Evolutionary conservation across 2,113 vertebrate species (phyloP).

Genomic region (Xyliphius kryptos): DNA sequence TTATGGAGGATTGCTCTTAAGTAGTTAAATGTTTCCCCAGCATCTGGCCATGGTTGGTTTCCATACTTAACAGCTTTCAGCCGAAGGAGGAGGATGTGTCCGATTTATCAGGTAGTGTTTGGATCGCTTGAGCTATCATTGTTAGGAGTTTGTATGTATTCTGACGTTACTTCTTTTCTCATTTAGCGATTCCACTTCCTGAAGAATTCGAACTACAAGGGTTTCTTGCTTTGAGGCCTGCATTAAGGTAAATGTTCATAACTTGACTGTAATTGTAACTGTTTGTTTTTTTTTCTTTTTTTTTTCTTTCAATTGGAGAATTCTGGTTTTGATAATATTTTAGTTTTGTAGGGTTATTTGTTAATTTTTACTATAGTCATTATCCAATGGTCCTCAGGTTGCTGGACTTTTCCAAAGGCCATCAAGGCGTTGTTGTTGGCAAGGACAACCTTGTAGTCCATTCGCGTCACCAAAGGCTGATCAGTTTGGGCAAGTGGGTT

Average conservation of each 20-base stretch:
- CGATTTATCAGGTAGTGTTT: conserved; percentile 70
- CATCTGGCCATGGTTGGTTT: conserved; percentile 95
- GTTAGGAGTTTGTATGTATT: not conserved
- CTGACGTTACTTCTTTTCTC: not conserved
- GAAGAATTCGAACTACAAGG: conserved; percentile 98
- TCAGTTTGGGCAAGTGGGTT: conserved; percentile 88
- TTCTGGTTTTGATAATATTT: too few relatives aligned
- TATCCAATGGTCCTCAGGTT: conserved; percentile 61
- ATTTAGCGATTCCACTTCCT: conserved; percentile 80
- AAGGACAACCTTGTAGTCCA: conserved; percentile 76
- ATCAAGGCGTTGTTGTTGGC: conserved; percentile 87
- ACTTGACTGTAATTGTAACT: not conserved
- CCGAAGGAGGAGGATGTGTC: conserved; percentile 84
- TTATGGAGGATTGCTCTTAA: conserved; percentile 4
- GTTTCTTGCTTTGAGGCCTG: conserved; percentile 90
- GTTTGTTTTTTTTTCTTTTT: too few relatives aligned
- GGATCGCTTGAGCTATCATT: not conserved
- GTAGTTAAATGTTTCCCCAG: conserved; percentile 55
- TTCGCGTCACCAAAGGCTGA: conserved; percentile 82
- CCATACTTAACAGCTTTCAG: conserved; percentile 93
- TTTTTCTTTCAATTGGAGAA: too few relatives aligned
- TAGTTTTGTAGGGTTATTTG: not conserved
- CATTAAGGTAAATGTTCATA: conserved; percentile 71
- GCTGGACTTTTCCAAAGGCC: conserved; percentile 96
- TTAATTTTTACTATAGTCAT: not conserved